Base-by-base conservation (phyloP, 2,888 invertebrate species). In the Drosophila lacicola region DNA sequence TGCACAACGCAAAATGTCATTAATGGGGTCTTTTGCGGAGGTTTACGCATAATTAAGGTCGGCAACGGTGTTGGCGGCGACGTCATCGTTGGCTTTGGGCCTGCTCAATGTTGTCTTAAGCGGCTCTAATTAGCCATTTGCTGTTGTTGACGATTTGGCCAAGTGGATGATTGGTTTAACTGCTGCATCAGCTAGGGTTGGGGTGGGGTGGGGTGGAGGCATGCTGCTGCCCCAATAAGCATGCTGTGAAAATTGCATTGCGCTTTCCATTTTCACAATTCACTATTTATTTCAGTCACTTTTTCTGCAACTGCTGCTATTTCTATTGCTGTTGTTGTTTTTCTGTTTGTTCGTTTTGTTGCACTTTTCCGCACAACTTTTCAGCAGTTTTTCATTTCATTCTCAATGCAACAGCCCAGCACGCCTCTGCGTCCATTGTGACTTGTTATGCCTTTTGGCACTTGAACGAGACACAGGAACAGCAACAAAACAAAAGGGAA, bases 31-130 rank as follows among this genome's bases (percentile, higher is more conserved):
- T 70, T 29, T 72, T 68, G 66, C 70, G 63, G 71, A 29, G 73
- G 71, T 54, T 85, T 71, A 75, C 88, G 88, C 88, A 85, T 88
- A 85, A 85, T 85, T 88, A 88, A 85, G 85, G 72, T 78, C 75
- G 74, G 71, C 74, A 68, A 70, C 53, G 56, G n/a, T 50, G 53
- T 34, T 50, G 25, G 6, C 42, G 50, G 10, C 46, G 34, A 39
- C 64, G 39, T 63, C 63, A 17, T 6, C 42, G 49, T 64, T 61
- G 55, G 25, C 54, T 60, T 62, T 69, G 34, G 61, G 60, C 36
- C 62, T 51, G 61, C 50, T 58, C 65, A 80, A 85, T 84, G 84
- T 82, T 84, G 72, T 87, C 82, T 87, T 84, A 82, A 78, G 70
- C 86, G 61, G 57, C 69, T 56, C 86, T 83, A 85, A 88, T 85